A percentile compares a stretch with the other conserved stretches of the same genome.
These are phyloP conservation scores for Andrena camellia DNA, from an alignment of 2,888 invertebrate genomes.

Conservation along the genomic window DNA sequence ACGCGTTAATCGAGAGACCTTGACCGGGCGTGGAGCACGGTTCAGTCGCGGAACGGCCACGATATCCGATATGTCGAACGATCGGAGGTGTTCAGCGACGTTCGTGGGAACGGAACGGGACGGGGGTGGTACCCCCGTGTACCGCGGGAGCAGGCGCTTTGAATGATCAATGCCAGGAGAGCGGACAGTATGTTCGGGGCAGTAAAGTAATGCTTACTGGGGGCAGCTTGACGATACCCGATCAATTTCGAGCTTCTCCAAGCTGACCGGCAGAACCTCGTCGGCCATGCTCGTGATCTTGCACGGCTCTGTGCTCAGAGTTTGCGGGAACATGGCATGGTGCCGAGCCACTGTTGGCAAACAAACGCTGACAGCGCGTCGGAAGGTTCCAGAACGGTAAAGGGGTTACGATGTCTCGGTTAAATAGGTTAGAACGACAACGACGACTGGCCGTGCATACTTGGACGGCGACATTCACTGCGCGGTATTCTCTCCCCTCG, in stretches of 20 bases:
- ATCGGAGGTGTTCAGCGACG: background rate
- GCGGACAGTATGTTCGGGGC: conserved; percentile 8
- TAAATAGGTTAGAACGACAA: conserved; percentile 73
- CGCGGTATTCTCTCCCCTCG: conserved; percentile 22
- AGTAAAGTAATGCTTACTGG: conserved; percentile 71
- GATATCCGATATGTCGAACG: conserved; percentile 35
- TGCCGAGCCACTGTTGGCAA: conserved; percentile 70
- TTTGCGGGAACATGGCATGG: conserved; percentile 69
- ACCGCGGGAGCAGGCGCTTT: conserved; percentile 59
- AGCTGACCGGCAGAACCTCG: conserved; percentile 80
- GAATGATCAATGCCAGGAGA: conserved; percentile 27
- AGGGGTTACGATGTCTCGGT: conserved; percentile 27
- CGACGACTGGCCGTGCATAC: conserved; percentile 55
- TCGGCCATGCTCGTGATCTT: conserved; percentile 78
- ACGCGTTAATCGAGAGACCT: conserved; percentile 56
- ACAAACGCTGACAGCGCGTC: conserved; percentile 55
- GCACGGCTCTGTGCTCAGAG: conserved; percentile 51
- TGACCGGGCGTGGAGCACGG: conserved; percentile 53
- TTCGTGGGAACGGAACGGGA: conserved; percentile 15
- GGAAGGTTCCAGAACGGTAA: conserved; percentile 71
- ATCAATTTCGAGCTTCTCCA: conserved; percentile 82
- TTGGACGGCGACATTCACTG: conserved; percentile 44
- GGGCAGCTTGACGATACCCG: conserved; percentile 72
- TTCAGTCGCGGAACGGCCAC: conserved; percentile 43
- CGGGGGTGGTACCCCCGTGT: conserved; percentile 9